phyloP scores from a whole-genome alignment of 2,888 invertebrate genomes.

The Brachypalpus laphriformis region DNA sequence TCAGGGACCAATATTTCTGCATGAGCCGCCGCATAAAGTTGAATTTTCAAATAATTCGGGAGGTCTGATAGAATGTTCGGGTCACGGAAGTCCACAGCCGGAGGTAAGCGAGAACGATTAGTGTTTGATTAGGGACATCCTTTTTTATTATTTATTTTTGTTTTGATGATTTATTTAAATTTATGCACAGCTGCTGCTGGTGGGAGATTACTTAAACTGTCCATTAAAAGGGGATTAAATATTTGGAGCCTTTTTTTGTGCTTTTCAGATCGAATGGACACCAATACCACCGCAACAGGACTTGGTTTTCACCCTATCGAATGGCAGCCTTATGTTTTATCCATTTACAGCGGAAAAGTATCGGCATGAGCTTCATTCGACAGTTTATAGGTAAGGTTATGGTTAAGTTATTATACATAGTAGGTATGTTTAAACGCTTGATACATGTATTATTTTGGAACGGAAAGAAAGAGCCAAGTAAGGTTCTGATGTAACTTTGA shows the following conservation, averaged over 20 bases:
- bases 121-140: slow-evolving; percentile 48
- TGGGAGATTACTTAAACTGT: not conserved
- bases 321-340: slow-evolving; percentile 93
- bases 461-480: too few relatives aligned
- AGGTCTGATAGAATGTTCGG: slow-evolving; percentile 87
- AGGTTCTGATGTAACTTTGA: too few relatives aligned
- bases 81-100: slow-evolving; percentile 87
- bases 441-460: too few relatives aligned
- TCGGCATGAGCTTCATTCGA: slow-evolving; percentile 92
- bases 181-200: not conserved
- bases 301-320: slow-evolving; percentile 89
- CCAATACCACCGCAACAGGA: slow-evolving; percentile 87
- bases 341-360: slow-evolving; percentile 92
- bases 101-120: slow-evolving; percentile 83
- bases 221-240: slow-evolving; percentile 37
- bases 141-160: not conserved
- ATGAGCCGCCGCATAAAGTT: slow-evolving; percentile 89
- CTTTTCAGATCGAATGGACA: slow-evolving; percentile 89
- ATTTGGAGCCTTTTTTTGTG: not conserved
- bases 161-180: slow-evolving; percentile 20
- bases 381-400: slow-evolving; percentile 88
- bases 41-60: slow-evolving; percentile 92
- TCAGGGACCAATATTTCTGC: slow-evolving; percentile 87
- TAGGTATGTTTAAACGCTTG: too few relatives aligned
- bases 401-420: not conserved